Base-by-base conservation (phyloP, 92 coral and sea anemone species). In the Porites rus region DNA sequence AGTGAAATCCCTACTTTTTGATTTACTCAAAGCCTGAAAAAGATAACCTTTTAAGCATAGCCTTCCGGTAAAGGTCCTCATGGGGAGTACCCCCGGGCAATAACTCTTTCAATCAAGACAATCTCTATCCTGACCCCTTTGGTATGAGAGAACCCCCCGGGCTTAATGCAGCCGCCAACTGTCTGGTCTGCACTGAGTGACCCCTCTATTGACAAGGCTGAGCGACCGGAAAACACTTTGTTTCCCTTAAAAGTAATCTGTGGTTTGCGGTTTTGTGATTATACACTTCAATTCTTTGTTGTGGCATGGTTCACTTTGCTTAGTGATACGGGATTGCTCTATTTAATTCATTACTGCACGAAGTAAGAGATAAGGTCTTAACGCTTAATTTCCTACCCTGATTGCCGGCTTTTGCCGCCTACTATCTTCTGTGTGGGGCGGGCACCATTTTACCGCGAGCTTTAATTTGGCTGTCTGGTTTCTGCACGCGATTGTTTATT, bases 171-270 rank as follows among this genome's bases (percentile, higher is more conserved):
- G 83, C 46, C 83, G 83, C 83, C 83, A 63, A 24, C 38, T 60
- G 83, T 78, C 83, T 78, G 31, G 25, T 64, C 18, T 77, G 52
- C 22, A 78, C 64, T 65, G 31, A 78, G 83, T 78, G 59, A 78
- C 28, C 46, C 82, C 56, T 51, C 51, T 78, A 63, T 51, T 78
- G 82, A 78, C 72, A 78, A 67, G 72, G 59, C 65, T 72, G 22
- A 38, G 14, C 13, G 58, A 46, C 83, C 72, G 83, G 83, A 78
- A 78, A 43, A 18, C 60, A 43, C 70, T 63, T 78, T 78, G 83
- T 78, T 76, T n/a, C 80, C 67, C 63, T 16, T 58, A 16, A 31
- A 24, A 56, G 21, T 53, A 59, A 14, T 76, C 59, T 78, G 83
- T 19, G 24, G 65, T 68, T 17, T 24, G 24, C 59, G 65, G 16